These are phyloP conservation scores for Drosophila lutescens DNA, from an alignment of 2,888 invertebrate genomes.

Conservation along the genomic window DNA sequence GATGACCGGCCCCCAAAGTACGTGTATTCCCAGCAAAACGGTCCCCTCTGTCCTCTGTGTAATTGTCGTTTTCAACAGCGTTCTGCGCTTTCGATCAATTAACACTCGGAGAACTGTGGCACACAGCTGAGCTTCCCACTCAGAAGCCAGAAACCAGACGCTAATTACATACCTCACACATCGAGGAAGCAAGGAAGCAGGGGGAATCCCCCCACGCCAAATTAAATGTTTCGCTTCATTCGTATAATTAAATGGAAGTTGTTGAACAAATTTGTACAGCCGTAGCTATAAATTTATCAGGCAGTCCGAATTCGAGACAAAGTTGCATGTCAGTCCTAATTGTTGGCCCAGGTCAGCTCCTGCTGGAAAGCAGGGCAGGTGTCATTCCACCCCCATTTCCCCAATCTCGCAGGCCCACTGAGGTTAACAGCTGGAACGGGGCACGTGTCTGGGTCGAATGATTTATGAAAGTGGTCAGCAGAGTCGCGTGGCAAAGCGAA, in stretches of 20 bases:
- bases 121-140: neutral
- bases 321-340: slow-evolving; percentile 73
- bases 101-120: slow-evolving; percentile 54
- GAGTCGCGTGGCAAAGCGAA: slow-evolving; percentile 39
- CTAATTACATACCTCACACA: slow-evolving; percentile 65
- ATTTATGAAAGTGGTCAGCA: slow-evolving; percentile 33
- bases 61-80: slow-evolving; percentile 31
- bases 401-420: neutral
- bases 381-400: slow-evolving; percentile 9
- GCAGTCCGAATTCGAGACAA: slow-evolving; percentile 36
- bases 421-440: slow-evolving; percentile 10
- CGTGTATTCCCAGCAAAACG: too few species aligned
- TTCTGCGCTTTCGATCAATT: slow-evolving; percentile 59
- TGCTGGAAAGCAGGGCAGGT: slow-evolving; percentile 46
- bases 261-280: slow-evolving; percentile 77
- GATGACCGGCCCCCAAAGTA: slow-evolving; percentile 7
- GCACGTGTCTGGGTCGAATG: slow-evolving; percentile 43
- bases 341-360: slow-evolving; percentile 60
- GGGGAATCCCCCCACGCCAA: slow-evolving; percentile 12
- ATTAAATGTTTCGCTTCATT: slow-evolving; percentile 67
- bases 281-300: slow-evolving; percentile 69
- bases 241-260: slow-evolving; percentile 76
- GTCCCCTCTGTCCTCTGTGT: neutral
- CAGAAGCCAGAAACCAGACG: slow-evolving; percentile 48
- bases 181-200: neutral